Base-by-base conservation (phyloP, 2,797 vertebrate species). In the Meda fulgida region DNA sequence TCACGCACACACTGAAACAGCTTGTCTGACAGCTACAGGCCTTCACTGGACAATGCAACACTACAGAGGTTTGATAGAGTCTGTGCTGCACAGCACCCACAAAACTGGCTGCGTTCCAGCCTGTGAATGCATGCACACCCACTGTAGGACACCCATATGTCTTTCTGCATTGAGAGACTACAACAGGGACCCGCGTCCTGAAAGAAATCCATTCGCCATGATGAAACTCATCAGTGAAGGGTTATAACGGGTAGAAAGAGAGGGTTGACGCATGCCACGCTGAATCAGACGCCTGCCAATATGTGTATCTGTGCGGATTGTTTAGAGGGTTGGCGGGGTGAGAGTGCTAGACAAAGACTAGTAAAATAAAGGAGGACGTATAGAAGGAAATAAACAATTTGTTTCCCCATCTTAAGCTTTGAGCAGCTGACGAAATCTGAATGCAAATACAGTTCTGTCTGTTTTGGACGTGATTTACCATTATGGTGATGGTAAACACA, bases 401-500 rank as follows among this genome's bases (percentile, higher is more conserved):
- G 79, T 69, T 84, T 88, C 84, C 65, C 77, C 72, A 76, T 66
- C 86, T 81, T 48, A 72, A 69, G 69, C 76, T 85, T 88, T 81
- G 81, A 85, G 83, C 81, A 84, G 77, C 86, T 84, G 81, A 85
- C 69, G 38, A 58, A 79, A 82, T 63, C 65, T 55, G 79, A 86
- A 81, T 84, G 87, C 85, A 89, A 89, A 89, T 83, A 83, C 63
- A 81, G 73, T 60, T 69, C 40, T 63, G 69, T 83, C 75, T 77
- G 81, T 85, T 85, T 81, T 58, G 51, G 46, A 40, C 63, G 78
- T 87, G 86, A 89, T 87, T 88, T 86, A 90, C 86, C 38, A 72
- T 63, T 43, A 43, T 14, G 19, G 76, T 67, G 75, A 78, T 63
- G 76, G 31, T 38, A 63, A 76, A 86, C 36, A 77, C 10, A 36